Evolutionary conservation across 2,113 vertebrate genomes (phyloP), one percentile per base, ranked within the genome.

Genomic region (Eurystomus gularis): DNA sequence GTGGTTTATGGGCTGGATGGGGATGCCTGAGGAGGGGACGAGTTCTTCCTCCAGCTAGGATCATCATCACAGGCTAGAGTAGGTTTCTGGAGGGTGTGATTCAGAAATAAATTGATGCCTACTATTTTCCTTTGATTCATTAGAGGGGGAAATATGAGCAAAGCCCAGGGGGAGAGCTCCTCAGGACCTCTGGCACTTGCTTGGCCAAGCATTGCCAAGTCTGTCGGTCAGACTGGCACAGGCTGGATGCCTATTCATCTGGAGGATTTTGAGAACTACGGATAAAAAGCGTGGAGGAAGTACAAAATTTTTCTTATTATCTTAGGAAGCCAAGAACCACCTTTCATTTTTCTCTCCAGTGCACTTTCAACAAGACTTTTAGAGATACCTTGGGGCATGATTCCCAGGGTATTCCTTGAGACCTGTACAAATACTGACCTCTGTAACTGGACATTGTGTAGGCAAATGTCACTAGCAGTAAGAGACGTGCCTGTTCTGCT

Each of bases 11-110:
- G 78, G 37, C 33, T 64, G 79, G 51, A 17, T 13, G 4, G 13
- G 11, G 20, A 17, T 17, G 28, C 3, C 54, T 13, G 75, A 51
- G 42, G 21, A 52, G 52, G 5, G n/a, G 42, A 40, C 0, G 6
- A 60, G 70, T 31, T 81, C 66, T 82, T 93, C 40, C n/a, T 21
- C 37, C 20, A 6, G 39, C 39, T 52, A 11, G 20, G 29, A 48
- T 42, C 80, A 18, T 11, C 35, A 16, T 57, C 3, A 4, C 54
- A 31, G 25, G 10, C 13, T 5, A 10, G 3, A 31, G 14, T 9
- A 18, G 57, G 40, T 55, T 86, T 48, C 9, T 7, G 39, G 39
- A 78, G 39, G 25, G 46, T 21, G 29, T 60, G 60, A 71, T 70
- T 73, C 72, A 82, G 51, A 51, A 90, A 65, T 24, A 49, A 57